Evolutionary conservation across 2,888 invertebrate genomes (phyloP).

Genomic region (Leptogaster cylindrica): DNA sequence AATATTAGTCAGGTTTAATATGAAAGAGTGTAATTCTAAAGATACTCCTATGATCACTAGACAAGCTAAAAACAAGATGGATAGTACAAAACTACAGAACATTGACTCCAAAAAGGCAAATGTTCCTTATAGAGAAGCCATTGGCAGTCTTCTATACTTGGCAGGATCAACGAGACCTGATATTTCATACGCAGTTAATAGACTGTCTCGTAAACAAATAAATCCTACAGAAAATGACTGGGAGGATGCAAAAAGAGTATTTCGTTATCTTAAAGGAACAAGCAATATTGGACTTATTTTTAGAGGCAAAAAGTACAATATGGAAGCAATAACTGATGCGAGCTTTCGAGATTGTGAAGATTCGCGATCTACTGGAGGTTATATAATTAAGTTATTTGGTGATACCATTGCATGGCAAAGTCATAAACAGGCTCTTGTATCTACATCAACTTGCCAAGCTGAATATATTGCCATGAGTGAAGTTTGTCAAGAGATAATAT

Average conservation of each 20-base stretch:
- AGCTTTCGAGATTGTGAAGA: neutral
- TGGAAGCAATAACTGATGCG: neutral
- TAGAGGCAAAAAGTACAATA: neutral
- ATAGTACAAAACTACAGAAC: neutral
- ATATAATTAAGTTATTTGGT: neutral
- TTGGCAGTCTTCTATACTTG: neutral
- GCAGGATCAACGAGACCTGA: conserved; percentile 42
- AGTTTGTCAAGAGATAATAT: neutral
- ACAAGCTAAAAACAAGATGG: neutral
- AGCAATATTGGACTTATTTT: neutral
- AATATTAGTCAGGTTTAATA: neutral
- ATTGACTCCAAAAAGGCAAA: neutral
- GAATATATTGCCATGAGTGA: neutral
- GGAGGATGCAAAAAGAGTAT: conserved; percentile 49
- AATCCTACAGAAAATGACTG: conserved; percentile 47
- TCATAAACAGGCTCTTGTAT: neutral
- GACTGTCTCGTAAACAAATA: conserved; percentile 43
- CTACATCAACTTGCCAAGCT: neutral
- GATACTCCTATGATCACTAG: neutral
- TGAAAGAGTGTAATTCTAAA: neutral
- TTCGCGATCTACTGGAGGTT: conserved; percentile 7
- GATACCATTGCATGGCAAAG: neutral
- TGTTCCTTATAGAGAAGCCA: neutral
- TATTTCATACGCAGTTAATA: conserved; percentile 42
- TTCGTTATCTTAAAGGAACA: conserved; percentile 51